Conservation (phyloP, 35 echinoderm and acorn worm genomes). For the Amphiura filiformis region DNA sequence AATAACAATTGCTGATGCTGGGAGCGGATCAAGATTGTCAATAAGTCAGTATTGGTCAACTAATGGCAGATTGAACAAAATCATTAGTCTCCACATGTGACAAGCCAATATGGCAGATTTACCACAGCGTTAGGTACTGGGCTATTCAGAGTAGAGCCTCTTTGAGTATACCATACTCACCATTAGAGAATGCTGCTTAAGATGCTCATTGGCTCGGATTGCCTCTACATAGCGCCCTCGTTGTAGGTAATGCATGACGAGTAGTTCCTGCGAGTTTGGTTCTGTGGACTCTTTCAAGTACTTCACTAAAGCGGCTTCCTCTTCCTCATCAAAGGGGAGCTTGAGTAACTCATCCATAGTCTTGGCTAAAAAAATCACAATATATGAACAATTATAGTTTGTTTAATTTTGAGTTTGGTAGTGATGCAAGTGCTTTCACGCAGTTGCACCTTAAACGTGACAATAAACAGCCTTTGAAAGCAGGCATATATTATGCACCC, state of each 20-base stretch:
- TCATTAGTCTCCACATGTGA: too few relatives aligned
- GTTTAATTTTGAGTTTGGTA: too few relatives aligned
- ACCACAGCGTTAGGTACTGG: too few relatives aligned
- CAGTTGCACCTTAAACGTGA: too few relatives aligned
- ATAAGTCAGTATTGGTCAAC: too few relatives aligned
- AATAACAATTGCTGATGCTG: too few relatives aligned
- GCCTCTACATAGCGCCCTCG: conserved; percentile 91
- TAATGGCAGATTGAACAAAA: too few relatives aligned
- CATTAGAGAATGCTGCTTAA: conserved; percentile 85
- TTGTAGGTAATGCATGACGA: conserved; percentile 94
- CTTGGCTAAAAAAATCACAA: conserved; percentile 39
- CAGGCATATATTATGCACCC: not conserved
- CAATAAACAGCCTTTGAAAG: not conserved
- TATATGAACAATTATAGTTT: not conserved
- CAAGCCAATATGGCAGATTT: too few relatives aligned
- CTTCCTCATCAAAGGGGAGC: conserved; percentile 76
- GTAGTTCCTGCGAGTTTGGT: conserved; percentile 86
- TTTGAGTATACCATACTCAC: too few relatives aligned
- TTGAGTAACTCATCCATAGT: conserved; percentile 86
- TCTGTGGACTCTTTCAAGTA: conserved; percentile 85
- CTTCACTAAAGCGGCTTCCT: conserved; percentile 62
- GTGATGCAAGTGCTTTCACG: too few relatives aligned
- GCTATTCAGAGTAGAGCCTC: too few relatives aligned
- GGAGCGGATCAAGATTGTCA: too few relatives aligned
- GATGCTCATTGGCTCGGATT: conserved; percentile 69